These are phyloP conservation scores for Otus sunia DNA, from an alignment of 2,113 vertebrate species.

Conservation along the genomic window DNA sequence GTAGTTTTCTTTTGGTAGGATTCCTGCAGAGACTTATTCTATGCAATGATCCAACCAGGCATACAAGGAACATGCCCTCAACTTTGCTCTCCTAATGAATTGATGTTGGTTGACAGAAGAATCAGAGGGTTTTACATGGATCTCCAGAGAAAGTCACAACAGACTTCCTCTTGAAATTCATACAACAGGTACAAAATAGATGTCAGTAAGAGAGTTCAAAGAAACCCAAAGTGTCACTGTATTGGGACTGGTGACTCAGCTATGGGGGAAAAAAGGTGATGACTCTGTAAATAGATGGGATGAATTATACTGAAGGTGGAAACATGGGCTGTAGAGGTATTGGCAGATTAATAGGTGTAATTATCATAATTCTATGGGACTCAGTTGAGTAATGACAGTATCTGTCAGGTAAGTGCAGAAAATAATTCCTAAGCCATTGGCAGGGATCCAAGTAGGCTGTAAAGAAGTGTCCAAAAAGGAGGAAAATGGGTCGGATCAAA, in stretches of 20 bases:
- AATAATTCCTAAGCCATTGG: background rate
- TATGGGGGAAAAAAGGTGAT: background rate
- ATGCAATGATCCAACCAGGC: background rate
- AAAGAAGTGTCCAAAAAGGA: background rate
- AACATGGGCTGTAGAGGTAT: background rate
- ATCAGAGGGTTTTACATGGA: background rate
- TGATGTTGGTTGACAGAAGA: background rate
- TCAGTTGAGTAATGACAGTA: background rate
- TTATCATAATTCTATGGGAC: background rate
- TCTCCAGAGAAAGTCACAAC: background rate
- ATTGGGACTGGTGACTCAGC: background rate
- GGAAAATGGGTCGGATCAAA: background rate
- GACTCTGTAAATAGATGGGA: background rate
- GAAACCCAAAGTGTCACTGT: background rate
- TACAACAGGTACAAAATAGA: background rate
- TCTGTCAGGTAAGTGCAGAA: background rate
- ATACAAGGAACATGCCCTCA: background rate
- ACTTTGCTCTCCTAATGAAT: background rate
- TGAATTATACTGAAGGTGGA: background rate
- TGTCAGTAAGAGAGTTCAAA: background rate
- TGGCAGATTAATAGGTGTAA: background rate
- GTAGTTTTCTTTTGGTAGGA: background rate
- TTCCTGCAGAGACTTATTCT: background rate
- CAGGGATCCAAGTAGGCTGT: background rate
- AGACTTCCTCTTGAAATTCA: background rate